phyloP scores from a whole-genome alignment of 2,888 invertebrate genomes.

The Lepas anatifera region DNA sequence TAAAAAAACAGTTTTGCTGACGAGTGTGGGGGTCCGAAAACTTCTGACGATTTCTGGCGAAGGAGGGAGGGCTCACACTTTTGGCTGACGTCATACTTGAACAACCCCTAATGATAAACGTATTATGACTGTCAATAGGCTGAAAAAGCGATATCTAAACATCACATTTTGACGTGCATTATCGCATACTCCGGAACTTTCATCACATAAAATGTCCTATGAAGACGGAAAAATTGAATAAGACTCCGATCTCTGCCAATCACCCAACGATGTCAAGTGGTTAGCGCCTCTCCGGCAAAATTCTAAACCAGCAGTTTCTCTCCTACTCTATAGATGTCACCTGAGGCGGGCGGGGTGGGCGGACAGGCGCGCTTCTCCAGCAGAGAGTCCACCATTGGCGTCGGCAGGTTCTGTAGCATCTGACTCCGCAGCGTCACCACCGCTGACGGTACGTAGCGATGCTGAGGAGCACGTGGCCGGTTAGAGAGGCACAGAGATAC shows the following conservation, averaged over 20 bases:
- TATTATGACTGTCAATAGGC: too few species aligned
- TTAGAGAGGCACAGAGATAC: background rate
- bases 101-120: too few species aligned
- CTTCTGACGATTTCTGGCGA: too few species aligned
- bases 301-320: background rate
- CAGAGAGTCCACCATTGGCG: slow-evolving; percentile 27
- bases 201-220: background rate
- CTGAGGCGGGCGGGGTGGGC: background rate
- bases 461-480: slow-evolving; percentile 18
- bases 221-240: background rate
- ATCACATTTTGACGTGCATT: background rate
- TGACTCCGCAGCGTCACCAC: slow-evolving; percentile 27
- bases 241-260: background rate
- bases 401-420: slow-evolving; percentile 27
- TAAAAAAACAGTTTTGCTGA: too few species aligned
- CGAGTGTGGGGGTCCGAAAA: too few species aligned
- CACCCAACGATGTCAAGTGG: background rate
- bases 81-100: too few species aligned
- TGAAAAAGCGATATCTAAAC: too few species aligned
- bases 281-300: background rate
- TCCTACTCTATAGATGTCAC: background rate
- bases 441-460: slow-evolving; percentile 28
- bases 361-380: slow-evolving; percentile 24
- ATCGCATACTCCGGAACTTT: background rate
- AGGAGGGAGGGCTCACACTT: too few species aligned